Conservation (phyloP, 2,797 vertebrate species). For the Coregonus suidteri region DNA sequence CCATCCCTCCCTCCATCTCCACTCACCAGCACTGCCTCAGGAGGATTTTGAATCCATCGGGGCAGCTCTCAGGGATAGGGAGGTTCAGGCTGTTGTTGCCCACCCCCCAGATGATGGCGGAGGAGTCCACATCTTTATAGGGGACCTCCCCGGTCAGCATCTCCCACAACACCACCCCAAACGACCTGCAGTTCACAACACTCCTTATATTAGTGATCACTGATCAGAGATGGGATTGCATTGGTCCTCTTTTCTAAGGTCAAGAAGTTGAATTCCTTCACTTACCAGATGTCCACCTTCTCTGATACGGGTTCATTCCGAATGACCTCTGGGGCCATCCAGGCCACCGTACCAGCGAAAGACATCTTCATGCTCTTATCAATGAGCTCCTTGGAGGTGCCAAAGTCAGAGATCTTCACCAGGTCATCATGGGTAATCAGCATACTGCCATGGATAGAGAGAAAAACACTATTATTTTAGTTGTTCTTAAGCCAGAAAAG, state of each 20-base stretch:
- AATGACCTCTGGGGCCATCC: conserved; percentile 98
- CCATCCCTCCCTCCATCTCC: conserved; percentile 21
- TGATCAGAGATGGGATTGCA: background rate
- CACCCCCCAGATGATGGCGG: conserved; percentile 97
- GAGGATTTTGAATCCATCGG: conserved; percentile 96
- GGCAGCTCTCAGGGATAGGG: conserved; percentile 92
- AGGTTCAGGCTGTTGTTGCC: conserved; percentile 97
- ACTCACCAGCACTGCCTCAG: conserved; percentile 96
- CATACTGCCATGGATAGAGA: conserved; percentile 78
- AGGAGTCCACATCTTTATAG: conserved; percentile 97
- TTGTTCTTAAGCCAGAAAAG: background rate
- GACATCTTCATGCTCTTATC: conserved; percentile 99
- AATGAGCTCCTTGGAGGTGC: conserved; percentile 93
- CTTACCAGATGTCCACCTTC: conserved; percentile 97
- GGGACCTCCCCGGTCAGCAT: conserved; percentile 94
- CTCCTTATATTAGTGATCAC: background rate
- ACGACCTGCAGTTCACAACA: conserved; percentile 79
- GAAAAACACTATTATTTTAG: background rate
- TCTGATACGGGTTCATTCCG: conserved; percentile 95
- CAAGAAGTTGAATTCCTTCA: background rate
- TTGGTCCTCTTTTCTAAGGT: background rate
- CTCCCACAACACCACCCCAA: conserved; percentile 97
- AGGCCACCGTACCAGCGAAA: conserved; percentile 94
- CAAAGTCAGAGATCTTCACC: conserved; percentile 98
- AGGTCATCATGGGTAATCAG: conserved; percentile 95